These are phyloP conservation scores for Epirrhoe alternata DNA, from an alignment of 2,888 invertebrate species.

Conservation along the genomic window DNA sequence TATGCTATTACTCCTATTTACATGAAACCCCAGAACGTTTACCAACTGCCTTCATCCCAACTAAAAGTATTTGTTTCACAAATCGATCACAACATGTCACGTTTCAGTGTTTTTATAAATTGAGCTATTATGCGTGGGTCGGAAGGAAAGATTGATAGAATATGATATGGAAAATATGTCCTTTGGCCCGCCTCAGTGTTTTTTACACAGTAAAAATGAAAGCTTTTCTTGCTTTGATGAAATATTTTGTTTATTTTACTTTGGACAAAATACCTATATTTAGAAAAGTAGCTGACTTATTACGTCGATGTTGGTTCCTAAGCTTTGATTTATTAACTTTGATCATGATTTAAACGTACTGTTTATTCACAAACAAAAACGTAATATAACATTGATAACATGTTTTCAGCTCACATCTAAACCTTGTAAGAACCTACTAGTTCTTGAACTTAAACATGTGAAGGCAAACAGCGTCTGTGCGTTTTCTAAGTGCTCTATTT, in stretches of 20 bases:
- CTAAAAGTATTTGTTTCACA: slow-evolving; percentile 41
- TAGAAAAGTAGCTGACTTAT: background rate
- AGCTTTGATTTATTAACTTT: background rate
- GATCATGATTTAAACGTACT: no score
- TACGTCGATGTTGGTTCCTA: background rate
- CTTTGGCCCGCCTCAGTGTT: slow-evolving; percentile 32
- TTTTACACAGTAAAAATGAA: slow-evolving; percentile 33
- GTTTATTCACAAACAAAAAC: no score
- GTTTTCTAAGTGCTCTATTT: slow-evolving; percentile 2
- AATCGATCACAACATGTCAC: slow-evolving; percentile 40
- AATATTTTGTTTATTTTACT: slow-evolving; percentile 9
- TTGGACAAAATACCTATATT: background rate
- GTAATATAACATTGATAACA: no score
- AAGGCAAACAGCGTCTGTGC: slow-evolving; percentile 1
- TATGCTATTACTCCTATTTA: slow-evolving; percentile 42
- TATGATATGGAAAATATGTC: slow-evolving; percentile 44
- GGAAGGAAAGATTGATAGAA: slow-evolving; percentile 45
- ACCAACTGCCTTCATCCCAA: slow-evolving; percentile 38
- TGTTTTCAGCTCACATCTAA: no score
- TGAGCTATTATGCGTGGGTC: slow-evolving; percentile 41
- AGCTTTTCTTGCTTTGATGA: slow-evolving; percentile 30
- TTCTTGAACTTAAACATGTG: background rate
- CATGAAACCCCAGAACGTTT: slow-evolving; percentile 41
- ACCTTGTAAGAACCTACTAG: no score
- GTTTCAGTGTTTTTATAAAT: slow-evolving; percentile 42